These are phyloP conservation scores for Palaemon carinicauda DNA, from an alignment of 1,140 invertebrate genomes.

Conservation along the genomic window DNA sequence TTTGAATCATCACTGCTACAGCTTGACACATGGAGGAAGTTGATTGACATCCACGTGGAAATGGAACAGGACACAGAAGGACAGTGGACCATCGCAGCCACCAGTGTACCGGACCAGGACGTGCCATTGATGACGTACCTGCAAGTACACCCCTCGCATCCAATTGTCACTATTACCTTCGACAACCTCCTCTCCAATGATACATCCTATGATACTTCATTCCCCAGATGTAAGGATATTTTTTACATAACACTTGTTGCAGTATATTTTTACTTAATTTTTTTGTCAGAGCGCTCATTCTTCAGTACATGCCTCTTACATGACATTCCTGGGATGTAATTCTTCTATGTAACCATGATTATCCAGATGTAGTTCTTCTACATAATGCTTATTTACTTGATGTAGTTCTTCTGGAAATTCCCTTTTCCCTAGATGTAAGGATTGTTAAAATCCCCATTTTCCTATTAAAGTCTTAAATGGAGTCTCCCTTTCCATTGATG, in stretches of 20 bases:
- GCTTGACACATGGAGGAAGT: constrained; percentile 38
- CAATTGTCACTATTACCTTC: constrained; percentile 42
- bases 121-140: constrained; percentile 26
- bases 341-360: too few relatives aligned
- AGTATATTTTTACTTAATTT: too few relatives aligned
- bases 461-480: too few relatives aligned
- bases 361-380: too few relatives aligned
- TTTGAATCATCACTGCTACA: not conserved
- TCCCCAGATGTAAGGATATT: constrained; percentile 38
- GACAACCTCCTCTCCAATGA: constrained; percentile 40
- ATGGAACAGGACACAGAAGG: constrained; percentile 44
- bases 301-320: too few relatives aligned
- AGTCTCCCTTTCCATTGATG: too few relatives aligned
- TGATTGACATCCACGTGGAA: constrained; percentile 44
- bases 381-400: too few relatives aligned
- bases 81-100: constrained; percentile 35
- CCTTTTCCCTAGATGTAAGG: too few relatives aligned
- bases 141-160: constrained; percentile 29
- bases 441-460: too few relatives aligned
- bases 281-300: too few relatives aligned
- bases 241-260: not conserved
- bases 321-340: too few relatives aligned
- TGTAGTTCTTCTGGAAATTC: too few relatives aligned
- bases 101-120: constrained; percentile 12
- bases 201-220: constrained; percentile 19